phyloP scores from a whole-genome alignment of 2,888 invertebrate species.

The Pammene aurita region DNA sequence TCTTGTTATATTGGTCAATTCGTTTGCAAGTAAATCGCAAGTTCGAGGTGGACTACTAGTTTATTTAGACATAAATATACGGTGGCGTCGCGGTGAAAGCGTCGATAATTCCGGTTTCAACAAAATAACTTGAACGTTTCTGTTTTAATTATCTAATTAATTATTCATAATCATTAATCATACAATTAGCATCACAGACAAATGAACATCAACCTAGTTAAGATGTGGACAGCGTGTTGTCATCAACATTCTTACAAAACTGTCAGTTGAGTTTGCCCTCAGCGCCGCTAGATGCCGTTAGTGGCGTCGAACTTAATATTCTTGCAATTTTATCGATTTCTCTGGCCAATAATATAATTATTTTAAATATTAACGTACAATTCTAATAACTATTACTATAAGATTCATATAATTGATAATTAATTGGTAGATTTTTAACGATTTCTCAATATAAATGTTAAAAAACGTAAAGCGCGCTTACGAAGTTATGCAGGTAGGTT shows the following conservation, averaged over 20 bases:
- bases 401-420: too few species aligned
- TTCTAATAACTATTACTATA: too few species aligned
- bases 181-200: too few species aligned
- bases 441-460: neutral
- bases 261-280: neutral
- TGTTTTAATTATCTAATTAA: too few species aligned
- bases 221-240: neutral
- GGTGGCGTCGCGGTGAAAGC: too few species aligned
- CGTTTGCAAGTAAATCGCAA: too few species aligned
- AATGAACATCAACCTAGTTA: neutral
- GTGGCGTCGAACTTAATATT: neutral
- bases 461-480: constrained; percentile 44
- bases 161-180: too few species aligned
- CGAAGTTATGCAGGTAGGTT: constrained; percentile 25
- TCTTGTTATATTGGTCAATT: too few species aligned
- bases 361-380: neutral
- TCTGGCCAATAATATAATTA: neutral
- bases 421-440: neutral
- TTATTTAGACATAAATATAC: too few species aligned
- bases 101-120: too few species aligned
- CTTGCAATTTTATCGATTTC: neutral
- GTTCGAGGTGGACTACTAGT: too few species aligned
- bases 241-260: neutral
- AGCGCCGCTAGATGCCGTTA: constrained; percentile 18
- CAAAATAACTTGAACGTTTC: too few species aligned